Conservation (phyloP, 1,140 invertebrate genomes). For the Bombus pascuorum region DNA sequence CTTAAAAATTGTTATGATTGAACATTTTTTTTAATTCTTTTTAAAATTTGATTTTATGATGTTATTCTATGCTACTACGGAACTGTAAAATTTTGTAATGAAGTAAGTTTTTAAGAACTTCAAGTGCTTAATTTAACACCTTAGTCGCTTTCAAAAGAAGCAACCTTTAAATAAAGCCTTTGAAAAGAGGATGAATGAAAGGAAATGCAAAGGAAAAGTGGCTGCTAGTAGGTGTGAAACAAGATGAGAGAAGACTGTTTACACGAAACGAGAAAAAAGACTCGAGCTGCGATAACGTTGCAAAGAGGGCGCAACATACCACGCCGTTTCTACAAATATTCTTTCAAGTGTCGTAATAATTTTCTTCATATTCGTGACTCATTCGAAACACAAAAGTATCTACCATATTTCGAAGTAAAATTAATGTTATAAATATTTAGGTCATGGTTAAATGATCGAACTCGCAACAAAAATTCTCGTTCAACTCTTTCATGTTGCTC, state of each 20-base stretch:
- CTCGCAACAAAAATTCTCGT: too few relatives aligned
- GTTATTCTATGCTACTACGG: background rate
- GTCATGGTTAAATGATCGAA: background rate
- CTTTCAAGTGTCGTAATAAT: background rate
- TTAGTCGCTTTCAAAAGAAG: background rate
- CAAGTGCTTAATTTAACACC: background rate
- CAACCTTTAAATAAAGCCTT: background rate
- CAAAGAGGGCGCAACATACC: background rate
- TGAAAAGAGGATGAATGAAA: constrained; percentile 2
- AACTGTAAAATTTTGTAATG: background rate
- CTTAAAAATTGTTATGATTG: background rate
- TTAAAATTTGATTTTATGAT: background rate
- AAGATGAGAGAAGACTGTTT: constrained; percentile 29
- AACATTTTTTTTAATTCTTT: background rate
- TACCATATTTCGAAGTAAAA: background rate
- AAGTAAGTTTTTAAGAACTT: background rate
- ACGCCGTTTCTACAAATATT: constrained; percentile 12
- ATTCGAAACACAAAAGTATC: background rate
- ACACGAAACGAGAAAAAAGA: constrained; percentile 26
- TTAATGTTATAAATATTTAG: background rate
- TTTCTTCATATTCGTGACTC: background rate
- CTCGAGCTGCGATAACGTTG: background rate
- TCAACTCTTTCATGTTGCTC: too few relatives aligned
- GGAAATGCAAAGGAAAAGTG: constrained; percentile 37
- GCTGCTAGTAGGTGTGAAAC: constrained; percentile 27